A percentile compares a stretch with the other conserved stretches of the same genome.
These are phyloP conservation scores for Neoscelio sp. DNA, from an alignment of 2,888 invertebrate genomes.

Conservation along the genomic window DNA sequence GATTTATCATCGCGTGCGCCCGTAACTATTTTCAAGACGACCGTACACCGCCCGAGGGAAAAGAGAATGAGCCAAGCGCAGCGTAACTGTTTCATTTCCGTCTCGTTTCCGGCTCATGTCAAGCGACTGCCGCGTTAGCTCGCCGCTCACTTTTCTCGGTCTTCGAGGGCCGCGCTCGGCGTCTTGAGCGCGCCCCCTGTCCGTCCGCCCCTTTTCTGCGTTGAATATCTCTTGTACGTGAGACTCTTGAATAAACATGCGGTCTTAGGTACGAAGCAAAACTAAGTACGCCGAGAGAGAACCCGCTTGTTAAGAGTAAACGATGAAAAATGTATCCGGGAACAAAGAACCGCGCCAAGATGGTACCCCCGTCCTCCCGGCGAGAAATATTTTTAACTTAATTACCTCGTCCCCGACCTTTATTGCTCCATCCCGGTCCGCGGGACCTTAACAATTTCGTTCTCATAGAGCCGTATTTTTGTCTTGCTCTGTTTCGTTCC, in stretches of 20 bases:
- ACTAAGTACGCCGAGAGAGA: conserved; percentile 68
- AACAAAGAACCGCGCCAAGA: conserved; percentile 74
- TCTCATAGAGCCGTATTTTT: conserved; percentile 47
- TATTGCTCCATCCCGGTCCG: neutral
- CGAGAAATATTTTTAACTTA: conserved; percentile 79
- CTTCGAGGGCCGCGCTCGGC: conserved; percentile 66
- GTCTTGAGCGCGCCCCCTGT: conserved; percentile 52
- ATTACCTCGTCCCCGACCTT: conserved; percentile 70
- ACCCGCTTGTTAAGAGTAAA: conserved; percentile 76
- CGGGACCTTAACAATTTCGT: conserved; percentile 43
- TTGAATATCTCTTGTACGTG: conserved; percentile 82
- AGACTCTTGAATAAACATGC: conserved; percentile 82
- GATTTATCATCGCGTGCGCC: conserved; percentile 71
- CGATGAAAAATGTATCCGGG: conserved; percentile 79
- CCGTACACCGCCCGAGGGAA: conserved; percentile 64
- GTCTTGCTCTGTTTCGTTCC: conserved; percentile 35
- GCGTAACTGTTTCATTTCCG: conserved; percentile 82
- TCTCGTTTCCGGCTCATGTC: conserved; percentile 77
- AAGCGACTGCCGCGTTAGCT: conserved; percentile 64
- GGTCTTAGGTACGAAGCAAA: conserved; percentile 73
- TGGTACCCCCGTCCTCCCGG: conserved; percentile 55
- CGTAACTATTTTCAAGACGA: conserved; percentile 68
- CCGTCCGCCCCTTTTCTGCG: conserved; percentile 64
- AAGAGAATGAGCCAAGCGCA: conserved; percentile 70
- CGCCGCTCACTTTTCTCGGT: conserved; percentile 66